These are phyloP conservation scores for Cirrhinus mrigala DNA, from an alignment of 2,797 vertebrate species.

Conservation along the genomic window DNA sequence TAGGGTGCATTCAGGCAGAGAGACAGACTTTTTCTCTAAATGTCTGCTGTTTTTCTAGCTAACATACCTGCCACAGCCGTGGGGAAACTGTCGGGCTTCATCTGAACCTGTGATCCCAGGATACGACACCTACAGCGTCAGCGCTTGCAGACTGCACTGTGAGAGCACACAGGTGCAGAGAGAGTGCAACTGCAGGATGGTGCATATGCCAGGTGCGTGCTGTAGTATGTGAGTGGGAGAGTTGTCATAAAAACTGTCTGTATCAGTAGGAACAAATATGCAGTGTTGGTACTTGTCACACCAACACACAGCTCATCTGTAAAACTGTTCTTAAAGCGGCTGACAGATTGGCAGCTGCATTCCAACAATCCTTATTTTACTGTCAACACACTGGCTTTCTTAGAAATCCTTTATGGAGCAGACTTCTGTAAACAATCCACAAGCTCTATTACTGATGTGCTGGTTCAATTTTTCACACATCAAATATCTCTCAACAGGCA, in stretches of 20 bases:
- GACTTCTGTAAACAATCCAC: conserved; percentile 23
- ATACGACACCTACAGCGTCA: conserved; percentile 95
- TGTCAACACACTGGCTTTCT: conserved; percentile 45
- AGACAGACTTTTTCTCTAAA: conserved; percentile 6
- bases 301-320: conserved; percentile 32
- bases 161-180: conserved; percentile 92
- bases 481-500: conserved; percentile 81
- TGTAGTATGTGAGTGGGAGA: not conserved
- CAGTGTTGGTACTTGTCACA: not conserved
- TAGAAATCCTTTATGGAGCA: conserved; percentile 28
- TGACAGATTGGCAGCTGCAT: conserved; percentile 38
- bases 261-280: conserved; percentile 14
- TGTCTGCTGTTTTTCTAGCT: conserved; percentile 77
- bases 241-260: conserved; percentile 15
- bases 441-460: conserved; percentile 13
- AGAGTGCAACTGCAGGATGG: conserved; percentile 95
- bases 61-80: conserved; percentile 97
- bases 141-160: conserved; percentile 94
- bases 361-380: conserved; percentile 47
- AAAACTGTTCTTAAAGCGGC: conserved; percentile 45
- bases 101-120: conserved; percentile 90
- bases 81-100: conserved; percentile 94
- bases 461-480: not conserved
- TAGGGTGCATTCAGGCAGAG: conserved; percentile 16
- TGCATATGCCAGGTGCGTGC: conserved; percentile 95